Evolutionary conservation across 2,797 vertebrate species (phyloP), one percentile per base, ranked within the genome.

Genomic region (Balearica regulorum): DNA sequence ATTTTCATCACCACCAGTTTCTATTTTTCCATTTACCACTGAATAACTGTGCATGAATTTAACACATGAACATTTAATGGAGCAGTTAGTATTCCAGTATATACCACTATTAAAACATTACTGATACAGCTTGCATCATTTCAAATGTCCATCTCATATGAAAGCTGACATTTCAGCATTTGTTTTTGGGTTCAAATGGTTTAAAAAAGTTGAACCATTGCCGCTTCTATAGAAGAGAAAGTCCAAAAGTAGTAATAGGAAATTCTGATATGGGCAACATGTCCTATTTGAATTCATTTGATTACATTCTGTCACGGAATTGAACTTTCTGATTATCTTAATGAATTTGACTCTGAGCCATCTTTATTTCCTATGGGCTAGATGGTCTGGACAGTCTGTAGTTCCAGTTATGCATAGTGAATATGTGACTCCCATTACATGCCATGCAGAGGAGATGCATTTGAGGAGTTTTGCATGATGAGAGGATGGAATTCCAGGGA

Each of bases 251-350:
- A 89, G 21, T 72, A 79, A 79, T 1, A 82, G 25, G 6, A 80
- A 96, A 92, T 84, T 90, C 19, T 84, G 58, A 82, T 71, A 82
- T 11, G 20, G 39, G 35, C 37, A 89, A 82, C 43, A 35, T 37
- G 19, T 82, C 25, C 37, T 69, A 51, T 79, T 33, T 70, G 43
- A 94, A 89, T 92, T 76, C 1, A 84, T 93, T 76, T 94, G 61
- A 93, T 39, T 82, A 61, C 22, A 82, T 89, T 92, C 62, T 48
- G 65, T 44, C 51, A 82, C 25, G 68, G 57, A 95, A 90, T 49
- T 89, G 37, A 93, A 89, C 71, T 93, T 95, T 72, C 54, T 90
- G 66, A 79, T 82, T 86, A 83, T 77, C 46, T 78, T 92, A 78
- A 94, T 35, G 41, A 89, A 89, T 94, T 55, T 92, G 65, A 87